Evolutionary conservation across 2,888 invertebrate genomes (phyloP).

Genomic region (Tetragonula carbonaria): DNA sequence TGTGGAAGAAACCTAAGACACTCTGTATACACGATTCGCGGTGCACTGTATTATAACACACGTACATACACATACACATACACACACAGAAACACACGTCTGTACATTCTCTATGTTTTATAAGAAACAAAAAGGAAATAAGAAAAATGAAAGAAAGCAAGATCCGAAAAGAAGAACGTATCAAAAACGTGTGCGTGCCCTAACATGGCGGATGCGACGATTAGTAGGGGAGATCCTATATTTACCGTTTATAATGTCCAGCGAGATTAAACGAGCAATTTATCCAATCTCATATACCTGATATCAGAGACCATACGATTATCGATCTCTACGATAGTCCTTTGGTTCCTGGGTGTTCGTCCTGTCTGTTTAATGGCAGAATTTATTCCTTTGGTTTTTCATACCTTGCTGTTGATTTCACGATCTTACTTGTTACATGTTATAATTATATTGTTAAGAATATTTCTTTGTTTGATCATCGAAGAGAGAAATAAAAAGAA

Average conservation of each 20-base stretch:
- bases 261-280: slow-evolving; percentile 40
- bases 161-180: slow-evolving; percentile 2
- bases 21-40: slow-evolving; percentile 1
- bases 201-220: slow-evolving; percentile 30
- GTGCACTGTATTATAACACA: slow-evolving; percentile 56
- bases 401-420: neutral
- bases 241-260: slow-evolving; percentile 54
- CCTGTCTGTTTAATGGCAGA: neutral
- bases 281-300: slow-evolving; percentile 18
- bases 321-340: neutral
- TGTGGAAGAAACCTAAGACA: neutral
- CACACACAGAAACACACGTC: neutral
- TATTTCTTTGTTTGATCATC: neutral
- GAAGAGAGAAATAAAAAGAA: neutral
- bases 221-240: slow-evolving; percentile 55
- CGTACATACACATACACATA: slow-evolving; percentile 2
- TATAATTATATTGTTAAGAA: neutral
- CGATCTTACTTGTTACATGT: neutral
- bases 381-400: neutral
- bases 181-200: slow-evolving; percentile 46
- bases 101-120: slow-evolving; percentile 69
- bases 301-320: slow-evolving; percentile 3
- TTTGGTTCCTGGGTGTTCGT: neutral
- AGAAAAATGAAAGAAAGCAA: slow-evolving; percentile 10
- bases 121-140: slow-evolving; percentile 30